Evolutionary conservation across 2,797 vertebrate genomes (phyloP).

Genomic region (Pachyuromys duprasi): DNA sequence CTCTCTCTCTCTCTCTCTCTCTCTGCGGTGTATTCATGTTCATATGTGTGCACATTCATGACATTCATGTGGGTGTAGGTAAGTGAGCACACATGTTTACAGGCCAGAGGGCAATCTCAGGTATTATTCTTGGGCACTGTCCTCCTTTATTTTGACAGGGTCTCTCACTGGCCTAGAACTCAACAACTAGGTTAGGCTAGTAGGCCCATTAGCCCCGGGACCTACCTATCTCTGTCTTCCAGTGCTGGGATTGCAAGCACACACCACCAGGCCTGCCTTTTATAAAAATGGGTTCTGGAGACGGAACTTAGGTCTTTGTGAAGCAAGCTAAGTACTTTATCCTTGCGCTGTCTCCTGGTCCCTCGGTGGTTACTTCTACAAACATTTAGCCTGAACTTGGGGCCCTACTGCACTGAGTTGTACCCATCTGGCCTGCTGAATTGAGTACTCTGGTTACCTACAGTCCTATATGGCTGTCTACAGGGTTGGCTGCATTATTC

Average conservation of each 20-base stretch:
- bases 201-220: neutral
- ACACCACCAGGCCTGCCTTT: neutral
- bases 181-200: neutral
- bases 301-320: neutral
- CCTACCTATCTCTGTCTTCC: neutral
- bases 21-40: neutral
- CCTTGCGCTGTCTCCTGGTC: neutral
- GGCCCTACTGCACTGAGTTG: too few species aligned
- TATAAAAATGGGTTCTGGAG: neutral
- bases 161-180: neutral
- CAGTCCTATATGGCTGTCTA: neutral
- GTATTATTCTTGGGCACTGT: neutral
- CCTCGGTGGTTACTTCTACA: neutral
- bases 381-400: neutral
- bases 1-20: neutral
- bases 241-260: neutral
- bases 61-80: neutral
- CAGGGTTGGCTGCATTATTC: neutral
- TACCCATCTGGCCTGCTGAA: accelerated
- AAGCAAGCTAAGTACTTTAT: neutral
- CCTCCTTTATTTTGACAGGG: neutral
- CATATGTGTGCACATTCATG: neutral
- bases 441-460: too few species aligned
- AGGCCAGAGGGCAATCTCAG: neutral
- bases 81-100: neutral